Percentiles rank a stretch among this genome's conserved stretches.
Evolutionary conservation across 2,888 invertebrate genomes (phyloP).

Genomic region (Lithosia quadra): DNA sequence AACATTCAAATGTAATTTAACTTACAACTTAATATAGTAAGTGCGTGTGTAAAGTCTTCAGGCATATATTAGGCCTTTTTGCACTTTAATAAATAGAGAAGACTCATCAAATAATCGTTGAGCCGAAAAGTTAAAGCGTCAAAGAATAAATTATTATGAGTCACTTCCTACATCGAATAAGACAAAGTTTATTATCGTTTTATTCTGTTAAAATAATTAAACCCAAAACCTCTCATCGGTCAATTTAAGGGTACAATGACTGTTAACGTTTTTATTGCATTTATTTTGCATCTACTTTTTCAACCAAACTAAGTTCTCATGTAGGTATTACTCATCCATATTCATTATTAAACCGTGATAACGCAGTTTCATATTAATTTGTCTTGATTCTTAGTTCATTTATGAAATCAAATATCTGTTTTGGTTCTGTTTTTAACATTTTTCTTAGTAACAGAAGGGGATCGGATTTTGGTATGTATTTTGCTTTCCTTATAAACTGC

Average conservation of each 20-base stretch:
- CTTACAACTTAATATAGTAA: constrained; percentile 21
- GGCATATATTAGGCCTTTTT: too few species aligned
- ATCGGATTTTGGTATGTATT: too few species aligned
- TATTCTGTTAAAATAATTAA: neutral
- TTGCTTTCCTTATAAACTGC: too few species aligned
- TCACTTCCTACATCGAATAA: neutral
- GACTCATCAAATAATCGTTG: neutral
- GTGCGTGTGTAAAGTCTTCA: neutral
- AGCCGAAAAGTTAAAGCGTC: neutral
- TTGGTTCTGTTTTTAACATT: too few species aligned
- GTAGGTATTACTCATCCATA: too few species aligned
- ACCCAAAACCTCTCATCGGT: neutral
- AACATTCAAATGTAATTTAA: constrained; percentile 53
- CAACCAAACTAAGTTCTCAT: too few species aligned
- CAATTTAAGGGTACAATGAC: neutral
- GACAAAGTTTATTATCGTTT: neutral
- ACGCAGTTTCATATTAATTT: too few species aligned
- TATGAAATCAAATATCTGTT: too few species aligned
- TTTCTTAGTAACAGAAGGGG: too few species aligned
- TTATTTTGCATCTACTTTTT: neutral
- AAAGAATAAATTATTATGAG: neutral
- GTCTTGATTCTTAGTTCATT: too few species aligned
- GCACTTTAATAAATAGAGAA: neutral
- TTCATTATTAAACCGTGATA: too few species aligned
- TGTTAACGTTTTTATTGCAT: neutral